Evolutionary conservation across 2,113 vertebrate species (phyloP).

Genomic region (Morone chrysops): DNA sequence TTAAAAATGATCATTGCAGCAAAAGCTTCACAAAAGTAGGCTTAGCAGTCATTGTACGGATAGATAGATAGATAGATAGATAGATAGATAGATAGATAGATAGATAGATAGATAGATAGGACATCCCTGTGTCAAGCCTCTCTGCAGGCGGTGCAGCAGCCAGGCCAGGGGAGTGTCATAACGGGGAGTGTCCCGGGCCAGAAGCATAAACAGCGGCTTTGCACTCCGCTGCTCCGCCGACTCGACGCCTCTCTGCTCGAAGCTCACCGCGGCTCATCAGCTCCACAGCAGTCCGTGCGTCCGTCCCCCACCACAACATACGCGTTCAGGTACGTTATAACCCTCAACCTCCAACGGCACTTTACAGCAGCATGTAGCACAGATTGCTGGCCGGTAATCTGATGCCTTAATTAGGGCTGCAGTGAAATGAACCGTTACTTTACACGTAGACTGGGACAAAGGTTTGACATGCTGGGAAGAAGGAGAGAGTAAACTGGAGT

Average conservation of each 20-base stretch:
- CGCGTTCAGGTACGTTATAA: constrained; percentile 57
- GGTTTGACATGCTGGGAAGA: background rate
- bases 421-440: constrained; percentile 13
- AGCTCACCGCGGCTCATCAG: constrained; percentile 46
- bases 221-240: constrained; percentile 33
- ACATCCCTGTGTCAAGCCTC: background rate
- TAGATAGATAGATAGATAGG: background rate
- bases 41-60: no score
- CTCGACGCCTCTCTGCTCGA: constrained; percentile 52
- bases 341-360: no score
- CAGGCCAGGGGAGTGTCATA: constrained; percentile 59
- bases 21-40: no score
- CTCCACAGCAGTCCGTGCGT: constrained; percentile 11
- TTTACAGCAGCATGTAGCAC: background rate
- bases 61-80: background rate
- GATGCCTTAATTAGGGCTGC: background rate
- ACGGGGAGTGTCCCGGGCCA: constrained; percentile 70
- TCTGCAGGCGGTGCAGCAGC: constrained; percentile 37
- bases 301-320: constrained; percentile 4
- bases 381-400: constrained; percentile 31
- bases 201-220: constrained; percentile 57
- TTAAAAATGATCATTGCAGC: background rate
- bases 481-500: background rate
- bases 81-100: background rate
- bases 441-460: background rate